These are phyloP conservation scores for Aulostomus chinensis DNA, from an alignment of 2,797 vertebrate genomes.

Conservation along the genomic window DNA sequence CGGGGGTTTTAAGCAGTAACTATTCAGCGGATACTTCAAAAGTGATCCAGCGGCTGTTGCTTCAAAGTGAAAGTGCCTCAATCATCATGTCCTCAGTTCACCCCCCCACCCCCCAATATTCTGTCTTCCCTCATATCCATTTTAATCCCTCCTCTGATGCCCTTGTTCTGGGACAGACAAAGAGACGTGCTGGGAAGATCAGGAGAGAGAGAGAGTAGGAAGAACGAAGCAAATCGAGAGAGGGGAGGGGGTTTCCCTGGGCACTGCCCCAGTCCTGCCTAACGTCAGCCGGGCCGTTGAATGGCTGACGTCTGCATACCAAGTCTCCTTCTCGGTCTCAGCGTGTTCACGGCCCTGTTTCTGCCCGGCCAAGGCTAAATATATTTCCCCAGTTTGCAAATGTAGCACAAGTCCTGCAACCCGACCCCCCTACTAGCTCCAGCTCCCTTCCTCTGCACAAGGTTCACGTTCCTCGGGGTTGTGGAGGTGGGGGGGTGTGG, in stretches of 20 bases:
- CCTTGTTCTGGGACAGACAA: conserved; percentile 8
- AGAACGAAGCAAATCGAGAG: conserved; percentile 15
- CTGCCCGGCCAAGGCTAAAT: conserved; percentile 79
- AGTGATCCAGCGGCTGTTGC: background rate
- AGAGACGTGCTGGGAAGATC: conserved; percentile 16
- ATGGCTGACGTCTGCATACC: conserved; percentile 82
- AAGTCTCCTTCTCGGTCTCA: conserved; percentile 74
- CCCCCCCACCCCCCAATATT: background rate
- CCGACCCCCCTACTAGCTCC: conserved; percentile 64
- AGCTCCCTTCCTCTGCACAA: conserved; percentile 70
- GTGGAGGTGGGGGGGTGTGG: conserved; percentile 42
- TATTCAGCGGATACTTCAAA: conserved; percentile 12
- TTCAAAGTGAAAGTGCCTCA: conserved; percentile 15
- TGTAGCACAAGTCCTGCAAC: conserved; percentile 89
- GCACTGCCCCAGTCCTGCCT: conserved; percentile 53
- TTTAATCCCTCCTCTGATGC: conserved; percentile 20
- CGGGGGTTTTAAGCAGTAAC: background rate
- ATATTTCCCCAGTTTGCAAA: conserved; percentile 86
- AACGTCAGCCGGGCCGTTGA: conserved; percentile 71
- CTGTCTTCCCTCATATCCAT: background rate
- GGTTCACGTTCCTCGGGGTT: conserved; percentile 78
- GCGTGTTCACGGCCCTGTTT: conserved; percentile 71
- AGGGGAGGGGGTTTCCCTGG: conserved; percentile 60
- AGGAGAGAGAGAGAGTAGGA: conserved; percentile 10
- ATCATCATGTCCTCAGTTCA: conserved; percentile 12